These are phyloP conservation scores for Mionectes olivaceus DNA, from an alignment of 2,797 vertebrate species.

Conservation along the genomic window DNA sequence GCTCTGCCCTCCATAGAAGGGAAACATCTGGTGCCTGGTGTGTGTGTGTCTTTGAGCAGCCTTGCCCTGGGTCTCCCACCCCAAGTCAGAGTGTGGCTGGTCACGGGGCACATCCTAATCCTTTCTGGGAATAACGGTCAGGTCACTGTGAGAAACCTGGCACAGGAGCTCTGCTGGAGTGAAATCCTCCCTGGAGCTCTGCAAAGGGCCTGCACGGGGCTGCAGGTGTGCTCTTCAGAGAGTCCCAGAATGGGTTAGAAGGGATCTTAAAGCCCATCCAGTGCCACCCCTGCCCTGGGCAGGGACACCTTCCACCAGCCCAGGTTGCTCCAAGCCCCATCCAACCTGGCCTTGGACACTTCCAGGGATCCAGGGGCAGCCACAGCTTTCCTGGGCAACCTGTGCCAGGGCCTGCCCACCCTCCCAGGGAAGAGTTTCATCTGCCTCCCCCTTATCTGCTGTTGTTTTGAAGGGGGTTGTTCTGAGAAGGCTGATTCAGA, in stretches of 20 bases:
- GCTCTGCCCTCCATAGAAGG: accelerated
- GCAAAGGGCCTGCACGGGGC: neutral
- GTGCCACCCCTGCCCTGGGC: neutral
- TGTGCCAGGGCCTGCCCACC: neutral
- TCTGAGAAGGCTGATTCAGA: slow-evolving; percentile 56
- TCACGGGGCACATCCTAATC: accelerated
- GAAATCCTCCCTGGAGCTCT: neutral
- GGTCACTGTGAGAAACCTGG: accelerated
- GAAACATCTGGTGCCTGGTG: neutral
- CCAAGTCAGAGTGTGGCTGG: accelerated
- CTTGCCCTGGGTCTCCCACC: neutral
- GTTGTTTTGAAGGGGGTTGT: slow-evolving; percentile 17
- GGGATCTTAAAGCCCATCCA: accelerated
- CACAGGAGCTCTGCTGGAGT: neutral
- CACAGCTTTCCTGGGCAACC: neutral
- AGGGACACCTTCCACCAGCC: accelerated
- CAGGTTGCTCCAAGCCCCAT: accelerated
- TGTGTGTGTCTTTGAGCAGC: neutral
- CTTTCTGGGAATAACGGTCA: neutral
- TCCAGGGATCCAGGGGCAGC: neutral
- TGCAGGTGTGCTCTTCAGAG: neutral
- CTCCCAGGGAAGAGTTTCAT: neutral
- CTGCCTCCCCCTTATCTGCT: neutral
- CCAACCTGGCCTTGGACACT: neutral
- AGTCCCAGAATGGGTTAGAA: neutral